Conservation (phyloP, 1,140 invertebrate species). For the Rhyacophila brunnea region DNA sequence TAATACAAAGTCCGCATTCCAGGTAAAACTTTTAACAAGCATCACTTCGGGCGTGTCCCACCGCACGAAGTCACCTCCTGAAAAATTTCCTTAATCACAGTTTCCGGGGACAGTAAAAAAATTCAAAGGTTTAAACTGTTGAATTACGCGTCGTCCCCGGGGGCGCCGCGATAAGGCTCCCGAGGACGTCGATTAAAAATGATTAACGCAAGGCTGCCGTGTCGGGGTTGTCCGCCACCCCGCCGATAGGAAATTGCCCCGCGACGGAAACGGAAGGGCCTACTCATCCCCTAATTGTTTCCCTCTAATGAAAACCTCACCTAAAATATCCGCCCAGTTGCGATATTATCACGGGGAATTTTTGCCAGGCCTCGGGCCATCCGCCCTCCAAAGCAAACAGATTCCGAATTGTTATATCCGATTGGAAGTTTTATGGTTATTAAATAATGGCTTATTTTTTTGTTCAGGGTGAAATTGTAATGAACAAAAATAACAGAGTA, state of each 20-base stretch:
- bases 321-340: conserved; percentile 13
- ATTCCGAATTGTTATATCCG: too few relatives aligned
- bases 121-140: conserved; percentile 2
- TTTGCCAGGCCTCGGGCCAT: background rate
- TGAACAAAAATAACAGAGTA: too few relatives aligned
- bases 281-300: conserved; percentile 21
- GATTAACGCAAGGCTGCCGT: conserved; percentile 18
- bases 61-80: too few relatives aligned
- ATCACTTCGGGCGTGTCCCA: too few relatives aligned
- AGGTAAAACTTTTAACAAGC: too few relatives aligned
- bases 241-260: conserved; percentile 19
- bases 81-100: too few relatives aligned
- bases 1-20: too few relatives aligned
- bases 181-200: conserved; percentile 25
- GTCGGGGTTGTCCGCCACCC: conserved; percentile 8
- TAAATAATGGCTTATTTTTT: too few relatives aligned
- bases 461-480: too few relatives aligned
- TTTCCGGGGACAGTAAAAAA: background rate
- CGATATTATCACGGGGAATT: background rate
- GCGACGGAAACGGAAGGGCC: conserved; percentile 18
- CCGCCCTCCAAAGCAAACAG: background rate
- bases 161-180: conserved; percentile 7
- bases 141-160: conserved; percentile 14
- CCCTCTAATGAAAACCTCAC: conserved; percentile 21
- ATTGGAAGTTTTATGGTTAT: too few relatives aligned